Evolutionary conservation across 2,113 vertebrate species (phyloP).

Genomic region (Pachycephala philippinensis): DNA sequence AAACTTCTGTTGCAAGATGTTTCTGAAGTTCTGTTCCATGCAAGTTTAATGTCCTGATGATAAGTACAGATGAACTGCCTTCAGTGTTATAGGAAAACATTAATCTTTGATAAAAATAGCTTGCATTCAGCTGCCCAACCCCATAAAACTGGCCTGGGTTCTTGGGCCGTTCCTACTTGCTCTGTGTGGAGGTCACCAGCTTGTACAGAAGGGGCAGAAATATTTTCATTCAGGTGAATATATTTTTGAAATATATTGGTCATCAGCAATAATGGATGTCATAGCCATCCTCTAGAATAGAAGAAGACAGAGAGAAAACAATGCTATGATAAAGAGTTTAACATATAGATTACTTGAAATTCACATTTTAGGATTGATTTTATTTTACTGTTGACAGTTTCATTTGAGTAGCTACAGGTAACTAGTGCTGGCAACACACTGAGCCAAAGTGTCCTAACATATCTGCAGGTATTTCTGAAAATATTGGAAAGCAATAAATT

Average conservation of each 20-base stretch:
- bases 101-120: not conserved
- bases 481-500: not conserved
- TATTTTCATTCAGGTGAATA: not conserved
- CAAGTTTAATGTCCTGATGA: not conserved
- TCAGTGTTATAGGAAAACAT: not conserved
- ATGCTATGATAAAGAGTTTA: not conserved
- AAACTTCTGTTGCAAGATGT: not conserved
- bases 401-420: not conserved
- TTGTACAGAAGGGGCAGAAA: not conserved
- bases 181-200: not conserved
- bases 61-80: not conserved
- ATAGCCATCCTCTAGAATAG: not conserved
- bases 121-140: not conserved
- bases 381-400: not conserved
- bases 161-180: not conserved
- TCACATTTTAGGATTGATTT: not conserved
- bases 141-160: not conserved
- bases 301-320: not conserved
- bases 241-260: not conserved
- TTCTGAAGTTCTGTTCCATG: not conserved
- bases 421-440: not conserved
- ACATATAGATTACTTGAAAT: not conserved
- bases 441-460: not conserved
- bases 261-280: not conserved
- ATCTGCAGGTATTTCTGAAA: not conserved